Percentiles rank a stretch among this genome's conserved stretches.
These are phyloP conservation scores for Abramis brama DNA, from an alignment of 2,113 vertebrate genomes.

Conservation along the genomic window DNA sequence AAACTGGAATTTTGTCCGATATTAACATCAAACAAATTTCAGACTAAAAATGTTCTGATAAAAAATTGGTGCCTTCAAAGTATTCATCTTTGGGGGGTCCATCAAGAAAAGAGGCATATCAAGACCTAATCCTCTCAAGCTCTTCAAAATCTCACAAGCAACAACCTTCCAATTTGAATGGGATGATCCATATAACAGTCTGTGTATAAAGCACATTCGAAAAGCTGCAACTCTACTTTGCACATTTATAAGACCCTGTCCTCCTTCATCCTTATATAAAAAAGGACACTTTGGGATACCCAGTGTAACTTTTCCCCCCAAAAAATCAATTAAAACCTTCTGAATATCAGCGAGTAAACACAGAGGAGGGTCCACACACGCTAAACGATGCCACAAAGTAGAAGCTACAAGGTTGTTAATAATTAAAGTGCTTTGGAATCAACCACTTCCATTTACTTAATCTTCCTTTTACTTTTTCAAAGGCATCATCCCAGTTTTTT, in stretches of 20 bases:
- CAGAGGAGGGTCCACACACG: neutral
- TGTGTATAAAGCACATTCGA: neutral
- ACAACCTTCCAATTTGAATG: neutral
- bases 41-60: neutral
- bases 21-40: too few relatives aligned
- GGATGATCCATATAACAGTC: neutral
- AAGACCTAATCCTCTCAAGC: neutral
- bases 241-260: neutral
- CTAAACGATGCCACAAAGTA: neutral
- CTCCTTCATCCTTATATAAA: neutral
- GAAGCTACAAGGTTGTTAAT: neutral
- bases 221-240: neutral
- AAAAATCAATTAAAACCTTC: neutral
- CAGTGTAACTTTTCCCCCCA: neutral
- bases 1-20: neutral
- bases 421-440: neutral
- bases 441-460: neutral
- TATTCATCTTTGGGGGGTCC: neutral
- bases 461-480: neutral
- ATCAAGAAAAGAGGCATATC: neutral
- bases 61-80: neutral
- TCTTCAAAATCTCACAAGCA: neutral
- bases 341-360: neutral
- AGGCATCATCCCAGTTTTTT: neutral
- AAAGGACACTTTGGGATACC: neutral